Conservation (phyloP, 2,888 invertebrate genomes). For the Helleia helle region DNA sequence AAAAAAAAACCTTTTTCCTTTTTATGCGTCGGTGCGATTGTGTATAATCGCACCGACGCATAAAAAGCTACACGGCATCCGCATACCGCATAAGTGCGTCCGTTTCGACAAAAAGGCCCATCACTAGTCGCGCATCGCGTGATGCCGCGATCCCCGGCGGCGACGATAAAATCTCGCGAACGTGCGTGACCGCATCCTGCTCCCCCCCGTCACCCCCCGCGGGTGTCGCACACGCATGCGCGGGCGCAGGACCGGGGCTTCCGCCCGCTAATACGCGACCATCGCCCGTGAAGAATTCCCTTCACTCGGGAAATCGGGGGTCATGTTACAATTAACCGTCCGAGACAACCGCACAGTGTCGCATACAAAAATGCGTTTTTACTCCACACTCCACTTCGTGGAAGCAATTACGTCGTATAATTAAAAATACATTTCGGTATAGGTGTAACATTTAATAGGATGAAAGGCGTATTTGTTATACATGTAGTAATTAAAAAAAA, state of each 20-base stretch:
- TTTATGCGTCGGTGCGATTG: neutral
- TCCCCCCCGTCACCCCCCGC: conserved; percentile 19
- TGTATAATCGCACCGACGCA: conserved; percentile 1
- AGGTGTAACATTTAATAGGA: no score
- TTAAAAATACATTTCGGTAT: no score
- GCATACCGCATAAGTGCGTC: neutral
- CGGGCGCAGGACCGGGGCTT: conserved; percentile 17
- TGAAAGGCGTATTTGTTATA: no score
- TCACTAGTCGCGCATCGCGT: conserved; percentile 19
- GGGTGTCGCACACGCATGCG: conserved; percentile 15
- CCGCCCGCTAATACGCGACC: conserved; percentile 22
- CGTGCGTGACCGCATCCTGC: conserved; percentile 58
- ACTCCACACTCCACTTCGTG: neutral
- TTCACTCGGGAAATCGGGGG: conserved; percentile 8
- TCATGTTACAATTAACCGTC: conserved; percentile 15
- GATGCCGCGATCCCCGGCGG: conserved; percentile 19
- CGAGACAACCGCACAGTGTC: neutral
- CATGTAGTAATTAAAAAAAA: no score
- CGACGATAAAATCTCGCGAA: conserved; percentile 30
- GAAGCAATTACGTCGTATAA: no score
- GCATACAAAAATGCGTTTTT: no score
- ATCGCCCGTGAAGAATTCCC: conserved; percentile 18
- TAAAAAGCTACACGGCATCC: neutral
- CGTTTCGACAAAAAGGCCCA: conserved; percentile 4
- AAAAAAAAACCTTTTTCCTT: neutral